A percentile compares a stretch with the other conserved stretches of the same genome.
Conservation (phyloP, 2,888 invertebrate genomes). For the Megaustenia siamemsis region DNA sequence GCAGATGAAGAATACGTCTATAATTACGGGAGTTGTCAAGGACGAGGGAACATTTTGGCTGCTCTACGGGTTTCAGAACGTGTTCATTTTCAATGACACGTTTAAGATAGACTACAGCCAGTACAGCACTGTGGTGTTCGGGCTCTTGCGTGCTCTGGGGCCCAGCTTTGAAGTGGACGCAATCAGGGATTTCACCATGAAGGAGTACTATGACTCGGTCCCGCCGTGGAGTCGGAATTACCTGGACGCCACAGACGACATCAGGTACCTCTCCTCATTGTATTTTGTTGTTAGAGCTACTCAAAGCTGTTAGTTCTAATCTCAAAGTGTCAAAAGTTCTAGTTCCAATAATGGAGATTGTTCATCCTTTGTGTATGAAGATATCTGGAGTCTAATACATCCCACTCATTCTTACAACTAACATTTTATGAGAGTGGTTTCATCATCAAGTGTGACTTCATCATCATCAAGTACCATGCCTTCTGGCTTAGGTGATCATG, state of each 20-base stretch:
- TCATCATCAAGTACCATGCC: too few species aligned
- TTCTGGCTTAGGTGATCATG: too few species aligned
- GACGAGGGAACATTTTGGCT: conserved; percentile 97
- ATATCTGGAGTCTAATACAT: too few species aligned
- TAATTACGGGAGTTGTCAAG: conserved; percentile 94
- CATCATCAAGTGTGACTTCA: too few species aligned
- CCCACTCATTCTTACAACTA: too few species aligned
- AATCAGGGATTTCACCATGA: conserved; percentile 48
- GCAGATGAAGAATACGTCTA: conserved; percentile 91
- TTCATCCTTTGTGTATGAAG: too few species aligned
- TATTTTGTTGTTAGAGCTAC: neutral
- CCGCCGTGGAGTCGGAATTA: conserved; percentile 83
- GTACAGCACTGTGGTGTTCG: conserved; percentile 56
- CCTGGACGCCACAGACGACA: conserved; percentile 93
- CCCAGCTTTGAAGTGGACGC: neutral
- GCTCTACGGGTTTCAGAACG: conserved; percentile 92
- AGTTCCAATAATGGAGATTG: too few species aligned
- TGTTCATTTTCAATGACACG: conserved; percentile 52
- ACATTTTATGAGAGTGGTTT: too few species aligned
- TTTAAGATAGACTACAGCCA: conserved; percentile 52
- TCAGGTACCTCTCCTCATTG: conserved; percentile 79
- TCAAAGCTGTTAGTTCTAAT: neutral
- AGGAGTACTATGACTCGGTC: conserved; percentile 62
- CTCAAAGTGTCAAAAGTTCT: too few species aligned
- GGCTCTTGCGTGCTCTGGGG: conserved; percentile 19